Evolutionary conservation across 2,888 invertebrate species (phyloP), one percentile per base, ranked within the genome.

Genomic region (Eumacrocentrus americanus): DNA sequence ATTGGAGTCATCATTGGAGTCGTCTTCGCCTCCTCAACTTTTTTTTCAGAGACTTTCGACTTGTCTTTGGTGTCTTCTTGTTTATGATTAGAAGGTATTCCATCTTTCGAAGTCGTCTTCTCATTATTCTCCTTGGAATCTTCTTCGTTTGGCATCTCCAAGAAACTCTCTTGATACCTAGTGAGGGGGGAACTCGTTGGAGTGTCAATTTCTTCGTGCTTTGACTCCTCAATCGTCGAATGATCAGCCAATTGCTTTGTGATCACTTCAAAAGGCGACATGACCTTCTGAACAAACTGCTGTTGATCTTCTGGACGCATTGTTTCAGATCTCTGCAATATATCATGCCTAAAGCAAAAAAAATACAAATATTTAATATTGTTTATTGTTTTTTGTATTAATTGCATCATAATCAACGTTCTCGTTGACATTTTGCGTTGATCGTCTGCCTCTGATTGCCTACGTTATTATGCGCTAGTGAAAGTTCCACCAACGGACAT

Each of bases 191-290:
- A 14, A 37, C 60, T 63, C 0, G 57, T 61, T 3, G 60, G 29
- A 2, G 54, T 55, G 16, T 64, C 63, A 11, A 44, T 37, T 5
- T 68, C 68, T 9, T 67, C 61, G 37, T 61, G 58, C 54, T 71
- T 72, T 1, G 68, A 63, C 6, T 73, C 70, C 37, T 76, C 73
- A 29, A 74, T 67, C 5, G 67, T 62, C 2, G 71, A 71, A 35
- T 76, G 73, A 66, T 71, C 77, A 0, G 71, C 68, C 11, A 79
- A 44, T 16, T 77, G 74, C 37, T 80, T 76, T 1, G 78, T 67
- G 20, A 80, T 71, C 4, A 71, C 68, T 18, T 76, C 72, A 11
- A 79, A 70, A 0, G 79, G 78, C 7, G 74, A 61, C 60, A 72
- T 70, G 12, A 73, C 68, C 22, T 73, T 72, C 20, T 76, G 64